Evolutionary conservation across 2,113 vertebrate genomes (phyloP).

Genomic region (Ceratotherium simum): DNA sequence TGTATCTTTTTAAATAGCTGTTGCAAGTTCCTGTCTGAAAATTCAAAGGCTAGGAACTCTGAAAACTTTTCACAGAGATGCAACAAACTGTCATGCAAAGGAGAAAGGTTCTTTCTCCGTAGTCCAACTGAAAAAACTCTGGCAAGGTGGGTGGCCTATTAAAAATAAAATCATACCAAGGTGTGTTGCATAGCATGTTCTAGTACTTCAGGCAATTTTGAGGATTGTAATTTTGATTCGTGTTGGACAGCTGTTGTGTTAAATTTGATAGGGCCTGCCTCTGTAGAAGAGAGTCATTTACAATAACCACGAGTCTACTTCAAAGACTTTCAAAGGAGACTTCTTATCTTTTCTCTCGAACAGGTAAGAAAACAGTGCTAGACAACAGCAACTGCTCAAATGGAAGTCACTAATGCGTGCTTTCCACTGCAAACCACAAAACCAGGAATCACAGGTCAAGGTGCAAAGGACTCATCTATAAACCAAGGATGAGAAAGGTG

Average conservation of each 20-base stretch:
- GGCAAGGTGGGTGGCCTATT: neutral
- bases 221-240: neutral
- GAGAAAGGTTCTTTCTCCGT: neutral
- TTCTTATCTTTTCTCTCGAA: neutral
- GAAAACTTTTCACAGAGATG: neutral
- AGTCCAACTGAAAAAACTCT: neutral
- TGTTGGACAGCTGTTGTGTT: neutral
- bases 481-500: neutral
- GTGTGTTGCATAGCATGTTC: neutral
- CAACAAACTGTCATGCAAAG: neutral
- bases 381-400: neutral
- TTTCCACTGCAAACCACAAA: neutral
- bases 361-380: neutral
- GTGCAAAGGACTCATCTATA: neutral
- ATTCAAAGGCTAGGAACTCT: neutral
- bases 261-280: neutral
- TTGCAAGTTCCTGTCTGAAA: neutral
- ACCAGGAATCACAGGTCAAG: neutral
- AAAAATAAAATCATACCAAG: slow-evolving; percentile 36
- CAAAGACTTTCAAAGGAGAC: neutral
- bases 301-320: neutral
- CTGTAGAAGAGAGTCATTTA: neutral
- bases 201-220: neutral
- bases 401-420: neutral
- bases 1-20: slow-evolving; percentile 18